Evolutionary conservation across 1,140 invertebrate genomes (phyloP).

Genomic region (Aphelenchoides avenae): DNA sequence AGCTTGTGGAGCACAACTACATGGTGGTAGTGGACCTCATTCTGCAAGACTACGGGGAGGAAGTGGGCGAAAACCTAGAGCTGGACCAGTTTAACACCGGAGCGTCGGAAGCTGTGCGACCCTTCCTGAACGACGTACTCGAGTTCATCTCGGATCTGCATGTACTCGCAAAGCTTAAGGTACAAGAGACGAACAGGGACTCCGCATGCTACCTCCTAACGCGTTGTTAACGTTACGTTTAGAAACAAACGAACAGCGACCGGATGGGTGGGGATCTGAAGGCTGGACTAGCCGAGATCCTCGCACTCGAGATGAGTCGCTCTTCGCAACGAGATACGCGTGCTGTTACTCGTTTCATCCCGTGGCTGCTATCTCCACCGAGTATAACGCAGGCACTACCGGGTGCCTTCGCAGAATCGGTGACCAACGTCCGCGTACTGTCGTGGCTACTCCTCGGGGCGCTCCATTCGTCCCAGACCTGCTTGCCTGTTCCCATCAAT

Average conservation of each 20-base stretch:
- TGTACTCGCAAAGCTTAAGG: constrained; percentile 91
- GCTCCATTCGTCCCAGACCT: constrained; percentile 76
- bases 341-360: constrained; percentile 56
- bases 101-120: constrained; percentile 83
- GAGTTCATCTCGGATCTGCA: constrained; percentile 95
- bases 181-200: constrained; percentile 60
- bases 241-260: constrained; percentile 75
- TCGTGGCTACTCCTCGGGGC: constrained; percentile 93
- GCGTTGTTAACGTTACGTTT: constrained; percentile 45
- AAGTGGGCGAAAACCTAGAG: constrained; percentile 44
- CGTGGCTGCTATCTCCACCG: constrained; percentile 57
- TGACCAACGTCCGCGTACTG: constrained; percentile 83
- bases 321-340: constrained; percentile 48
- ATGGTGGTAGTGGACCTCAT: constrained; percentile 77
- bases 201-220: too few species aligned
- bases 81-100: constrained; percentile 69
- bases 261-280: constrained; percentile 67
- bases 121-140: constrained; percentile 83
- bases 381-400: constrained; percentile 66
- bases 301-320: constrained; percentile 54
- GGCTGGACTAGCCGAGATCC: constrained; percentile 65
- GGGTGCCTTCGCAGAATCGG: constrained; percentile 89
- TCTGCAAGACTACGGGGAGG: constrained; percentile 73
- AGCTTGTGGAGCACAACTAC: constrained; percentile 87
- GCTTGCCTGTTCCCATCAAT: constrained; percentile 87